Conservation (phyloP, 2,797 vertebrate genomes). For the Siniperca obscura region DNA sequence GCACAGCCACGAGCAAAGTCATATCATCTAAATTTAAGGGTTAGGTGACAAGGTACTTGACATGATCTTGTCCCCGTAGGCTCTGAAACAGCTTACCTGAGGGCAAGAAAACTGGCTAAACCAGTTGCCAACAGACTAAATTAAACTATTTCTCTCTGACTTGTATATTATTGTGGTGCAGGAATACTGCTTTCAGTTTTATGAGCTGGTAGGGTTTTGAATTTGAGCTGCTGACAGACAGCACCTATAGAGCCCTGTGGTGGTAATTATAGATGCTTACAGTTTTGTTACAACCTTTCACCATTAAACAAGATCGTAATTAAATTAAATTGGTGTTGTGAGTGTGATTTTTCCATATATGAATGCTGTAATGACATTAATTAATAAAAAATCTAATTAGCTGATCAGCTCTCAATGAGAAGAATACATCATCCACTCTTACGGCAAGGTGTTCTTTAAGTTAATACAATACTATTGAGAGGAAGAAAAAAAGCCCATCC, state of each 20-base stretch:
- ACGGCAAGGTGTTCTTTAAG: slow-evolving; percentile 58
- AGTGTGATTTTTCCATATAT: no score
- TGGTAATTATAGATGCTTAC: slow-evolving; percentile 11
- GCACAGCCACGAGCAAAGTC: slow-evolving; percentile 68
- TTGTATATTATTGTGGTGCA: slow-evolving; percentile 15
- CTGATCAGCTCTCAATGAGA: slow-evolving; percentile 52
- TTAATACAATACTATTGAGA: slow-evolving; percentile 64
- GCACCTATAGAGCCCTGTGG: slow-evolving; percentile 11
- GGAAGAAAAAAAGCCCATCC: slow-evolving; percentile 47
- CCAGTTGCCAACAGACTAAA: slow-evolving; percentile 45
- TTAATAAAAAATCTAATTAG: slow-evolving; percentile 31
- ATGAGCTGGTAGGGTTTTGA: slow-evolving; percentile 37
- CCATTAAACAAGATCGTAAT: slow-evolving; percentile 26
- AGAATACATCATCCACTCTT: slow-evolving; percentile 59
- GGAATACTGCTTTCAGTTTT: slow-evolving; percentile 27
- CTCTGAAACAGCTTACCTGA: slow-evolving; percentile 63
- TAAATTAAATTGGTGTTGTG: slow-evolving; percentile 19
- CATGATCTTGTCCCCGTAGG: slow-evolving; percentile 72
- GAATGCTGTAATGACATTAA: no score
- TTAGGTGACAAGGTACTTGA: slow-evolving; percentile 64
- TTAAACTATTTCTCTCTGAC: slow-evolving; percentile 55
- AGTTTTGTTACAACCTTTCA: slow-evolving; percentile 29
- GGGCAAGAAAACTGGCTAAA: slow-evolving; percentile 63
- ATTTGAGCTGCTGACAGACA: slow-evolving; percentile 41
- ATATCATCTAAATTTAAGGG: slow-evolving; percentile 63